A percentile compares a stretch with the other conserved stretches of the same genome.
phyloP scores from a whole-genome alignment of 1,140 invertebrate genomes.

The fruit fly (Drosophila melanogaster) region Release_6_plus_ISO1_MT NT_033779.5:16463501-16464000 shows the following conservation, averaged over 20 bases:
- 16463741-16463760: constrained; percentile 1
- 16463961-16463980: constrained; percentile 80
- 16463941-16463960: constrained; percentile 54
- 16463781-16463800: constrained; percentile 77
- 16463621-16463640: constrained; percentile 1
- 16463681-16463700: constrained; percentile 82
- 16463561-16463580: constrained; percentile 82
- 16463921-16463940: constrained; percentile 9
- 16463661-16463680: constrained; percentile 81
- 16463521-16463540: constrained; percentile 82
- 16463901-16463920: constrained; percentile 62
- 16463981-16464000: constrained; percentile 32
- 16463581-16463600: constrained; percentile 80
- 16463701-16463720: constrained; percentile 69
- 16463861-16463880: constrained; percentile 65
- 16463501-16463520: constrained; percentile 67
- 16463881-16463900: constrained; percentile 53
- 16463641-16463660: constrained; percentile 61
- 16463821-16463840: constrained; percentile 42
- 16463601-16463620: constrained; percentile 48
- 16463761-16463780: constrained; percentile 25
- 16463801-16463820: constrained; percentile 79
- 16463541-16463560: constrained; percentile 79
- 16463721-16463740: constrained; percentile 1
- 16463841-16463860: constrained; percentile 38